A percentile compares a stretch with the other conserved stretches of the same genome.
These are phyloP conservation scores for Delia radicum DNA, from an alignment of 1,140 invertebrate species.

Conservation along the genomic window DNA sequence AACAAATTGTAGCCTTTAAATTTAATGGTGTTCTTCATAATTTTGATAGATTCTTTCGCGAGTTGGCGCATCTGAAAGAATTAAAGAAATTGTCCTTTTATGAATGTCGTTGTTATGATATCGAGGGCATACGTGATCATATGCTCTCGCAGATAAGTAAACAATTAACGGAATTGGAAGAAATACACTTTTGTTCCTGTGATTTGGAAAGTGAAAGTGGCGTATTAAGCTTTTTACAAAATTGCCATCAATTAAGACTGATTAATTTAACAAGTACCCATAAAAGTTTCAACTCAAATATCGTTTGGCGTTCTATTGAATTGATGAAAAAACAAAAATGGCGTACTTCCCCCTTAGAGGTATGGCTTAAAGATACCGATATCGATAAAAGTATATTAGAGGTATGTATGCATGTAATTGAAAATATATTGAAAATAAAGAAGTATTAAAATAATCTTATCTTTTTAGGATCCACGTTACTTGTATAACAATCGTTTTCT, in stretches of 20 bases:
- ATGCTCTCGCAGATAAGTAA: conserved; percentile 32
- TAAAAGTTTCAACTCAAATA: conserved; percentile 34
- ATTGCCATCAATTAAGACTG: conserved; percentile 37
- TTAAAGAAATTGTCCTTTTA: conserved; percentile 36
- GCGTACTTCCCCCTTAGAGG: conserved; percentile 37
- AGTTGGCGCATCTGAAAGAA: conserved; percentile 36
- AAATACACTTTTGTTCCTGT: conserved; percentile 42
- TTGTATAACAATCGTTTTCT: conserved; percentile 34
- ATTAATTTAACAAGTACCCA: conserved; percentile 34
- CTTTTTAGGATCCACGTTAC: conserved; percentile 31
- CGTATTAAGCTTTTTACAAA: conserved; percentile 37
- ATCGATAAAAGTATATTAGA: conserved; percentile 33
- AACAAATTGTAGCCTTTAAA: conserved; percentile 40
- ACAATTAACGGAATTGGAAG: conserved; percentile 34
- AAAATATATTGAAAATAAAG: neutral
- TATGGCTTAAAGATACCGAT: conserved; percentile 42
- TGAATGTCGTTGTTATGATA: conserved; percentile 28
- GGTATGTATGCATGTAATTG: neutral
- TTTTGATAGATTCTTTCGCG: conserved; percentile 40
- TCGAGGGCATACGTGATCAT: conserved; percentile 40
- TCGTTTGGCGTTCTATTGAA: conserved; percentile 37
- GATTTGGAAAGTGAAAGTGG: conserved; percentile 40
- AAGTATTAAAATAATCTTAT: neutral
- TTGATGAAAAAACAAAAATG: conserved; percentile 39
- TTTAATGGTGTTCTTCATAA: conserved; percentile 42